Conservation (phyloP, 1,140 invertebrate genomes). For the Bacillus rossius region DNA sequence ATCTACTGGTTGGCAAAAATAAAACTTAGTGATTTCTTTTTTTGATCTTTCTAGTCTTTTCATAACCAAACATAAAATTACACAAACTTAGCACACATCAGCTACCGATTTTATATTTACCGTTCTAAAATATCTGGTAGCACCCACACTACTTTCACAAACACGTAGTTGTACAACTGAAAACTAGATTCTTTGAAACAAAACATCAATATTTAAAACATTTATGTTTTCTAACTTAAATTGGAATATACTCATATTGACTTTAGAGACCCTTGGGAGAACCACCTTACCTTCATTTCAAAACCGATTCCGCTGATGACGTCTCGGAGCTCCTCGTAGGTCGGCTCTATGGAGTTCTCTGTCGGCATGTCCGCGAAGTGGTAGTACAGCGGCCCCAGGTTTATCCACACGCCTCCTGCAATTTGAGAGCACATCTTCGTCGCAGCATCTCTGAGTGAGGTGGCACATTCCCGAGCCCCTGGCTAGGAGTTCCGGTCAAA, state of each 20-base stretch:
- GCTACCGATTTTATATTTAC: neutral
- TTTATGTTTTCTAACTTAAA: neutral
- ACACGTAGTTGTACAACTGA: neutral
- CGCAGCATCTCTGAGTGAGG: no score
- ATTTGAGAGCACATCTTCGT: slow-evolving; percentile 1
- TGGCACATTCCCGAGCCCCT: no score
- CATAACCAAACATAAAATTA: neutral
- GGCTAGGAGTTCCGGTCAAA: no score
- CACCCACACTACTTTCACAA: neutral
- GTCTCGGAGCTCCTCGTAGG: slow-evolving; percentile 75
- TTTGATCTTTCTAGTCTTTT: neutral
- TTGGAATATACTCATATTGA: no score
- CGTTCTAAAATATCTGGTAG: neutral
- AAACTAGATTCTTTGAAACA: neutral
- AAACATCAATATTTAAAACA: neutral
- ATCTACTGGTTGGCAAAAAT: no score
- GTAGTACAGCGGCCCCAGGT: slow-evolving; percentile 90
- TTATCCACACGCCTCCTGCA: slow-evolving; percentile 77
- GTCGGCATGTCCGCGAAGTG: slow-evolving; percentile 88
- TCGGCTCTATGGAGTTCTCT: slow-evolving; percentile 91
- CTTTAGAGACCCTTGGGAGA: no score
- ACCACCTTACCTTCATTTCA: slow-evolving; percentile 71
- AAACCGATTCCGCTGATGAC: slow-evolving; percentile 88
- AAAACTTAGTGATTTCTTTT: neutral
- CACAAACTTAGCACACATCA: neutral